Base-by-base conservation (phyloP, 2,888 invertebrate genomes). In the Apocheima hispidaria region DNA sequence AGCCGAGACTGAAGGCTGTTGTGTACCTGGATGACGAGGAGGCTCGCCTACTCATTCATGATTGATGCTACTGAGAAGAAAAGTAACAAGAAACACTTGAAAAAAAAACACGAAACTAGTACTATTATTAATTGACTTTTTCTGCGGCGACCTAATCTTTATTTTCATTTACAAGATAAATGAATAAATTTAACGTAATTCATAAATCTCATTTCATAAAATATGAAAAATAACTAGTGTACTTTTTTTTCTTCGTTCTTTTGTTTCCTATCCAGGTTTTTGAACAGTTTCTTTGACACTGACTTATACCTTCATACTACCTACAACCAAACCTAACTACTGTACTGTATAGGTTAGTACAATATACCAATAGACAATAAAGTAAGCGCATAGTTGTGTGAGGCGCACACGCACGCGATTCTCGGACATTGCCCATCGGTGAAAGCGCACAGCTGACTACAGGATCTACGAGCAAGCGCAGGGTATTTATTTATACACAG, bases 381-480 rank as follows among this genome's bases (percentile, higher is more conserved):
- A 18, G 12, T 4, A 4, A 2, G 14, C 16, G 46, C 30, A 16
- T 26, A 23, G 20, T 21, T 33, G 12, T 23, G 50, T 60, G 63
- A 71, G 69, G 38, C 61, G 65, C 72, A 68, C 66, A 63, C 71
- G 74, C 63, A 71, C 73, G 71, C 73, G 76, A 71, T 36, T 68
- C 57, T 70, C 77, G 79, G 75, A 68, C 79, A 69, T 75, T 79
- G 80, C 70, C 75, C 79, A 74, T 50, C 58, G 71, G 78, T 68
- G 78, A 78, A 79, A 62, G 61, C 61, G 60, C 30, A 23, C 57
- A 35, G 44, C 62, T 50, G 62, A 51, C 38, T 38, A 36, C 51
- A 61, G 56, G 61, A 61, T 52, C 60, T 60, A 40, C 52, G 40
- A 20, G 35, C 46, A 12, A 9, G 2, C 12, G 4, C 7, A 10